Conservation (phyloP, 2,113 vertebrate genomes). For the Calyptomena viridis region DNA sequence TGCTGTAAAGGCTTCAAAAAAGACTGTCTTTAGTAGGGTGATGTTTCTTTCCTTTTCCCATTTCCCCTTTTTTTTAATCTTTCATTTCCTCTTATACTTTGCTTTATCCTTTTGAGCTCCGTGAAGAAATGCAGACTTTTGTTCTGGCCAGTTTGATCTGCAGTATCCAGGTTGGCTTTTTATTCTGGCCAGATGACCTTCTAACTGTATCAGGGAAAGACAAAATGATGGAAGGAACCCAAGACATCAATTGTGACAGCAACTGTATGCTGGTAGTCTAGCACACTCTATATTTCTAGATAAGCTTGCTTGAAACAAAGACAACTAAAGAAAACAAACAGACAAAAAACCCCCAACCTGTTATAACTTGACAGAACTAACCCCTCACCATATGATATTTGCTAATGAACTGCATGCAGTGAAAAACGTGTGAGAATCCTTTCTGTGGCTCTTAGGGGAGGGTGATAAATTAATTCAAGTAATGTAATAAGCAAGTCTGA, state of each 20-base stretch:
- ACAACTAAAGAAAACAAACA: conserved; percentile 34
- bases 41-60: not conserved
- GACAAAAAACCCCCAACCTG: not conserved
- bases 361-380: not conserved
- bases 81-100: not conserved
- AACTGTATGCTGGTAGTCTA: not conserved
- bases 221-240: not conserved
- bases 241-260: not conserved
- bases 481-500: conserved; percentile 48
- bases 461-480: not conserved
- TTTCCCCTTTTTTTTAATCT: too few relatives aligned
- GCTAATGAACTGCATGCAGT: not conserved
- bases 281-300: not conserved
- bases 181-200: not conserved
- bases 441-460: not conserved
- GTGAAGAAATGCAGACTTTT: not conserved
- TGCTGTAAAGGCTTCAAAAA: not conserved
- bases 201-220: not conserved
- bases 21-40: not conserved
- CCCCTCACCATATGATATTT: not conserved
- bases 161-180: not conserved
- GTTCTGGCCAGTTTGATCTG: not conserved
- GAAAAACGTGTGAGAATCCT: conserved; percentile 4
- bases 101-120: not conserved
- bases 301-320: conserved; percentile 36